A percentile compares a stretch with the other conserved stretches of the same genome.
These are phyloP conservation scores for Falco columbarius DNA, from an alignment of 2,797 vertebrate species.

Conservation along the genomic window DNA sequence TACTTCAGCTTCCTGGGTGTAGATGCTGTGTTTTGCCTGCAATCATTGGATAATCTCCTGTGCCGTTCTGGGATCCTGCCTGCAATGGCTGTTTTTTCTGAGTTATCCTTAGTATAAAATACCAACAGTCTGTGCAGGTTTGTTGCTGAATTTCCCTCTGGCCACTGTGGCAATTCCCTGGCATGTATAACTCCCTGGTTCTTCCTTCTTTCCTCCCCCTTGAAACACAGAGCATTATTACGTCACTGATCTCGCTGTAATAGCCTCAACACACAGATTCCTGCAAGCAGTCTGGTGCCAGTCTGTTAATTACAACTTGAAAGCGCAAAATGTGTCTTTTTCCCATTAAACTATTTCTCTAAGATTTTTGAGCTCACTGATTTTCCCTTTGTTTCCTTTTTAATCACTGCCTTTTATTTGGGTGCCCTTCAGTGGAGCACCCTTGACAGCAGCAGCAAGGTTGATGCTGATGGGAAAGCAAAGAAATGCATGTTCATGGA, in stretches of 20 bases:
- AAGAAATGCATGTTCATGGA: background rate
- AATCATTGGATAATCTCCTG: background rate
- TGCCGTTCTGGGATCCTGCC: background rate
- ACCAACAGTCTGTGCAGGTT: background rate
- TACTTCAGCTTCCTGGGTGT: background rate
- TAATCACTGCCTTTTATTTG: background rate
- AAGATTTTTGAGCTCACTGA: background rate
- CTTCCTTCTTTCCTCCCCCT: background rate
- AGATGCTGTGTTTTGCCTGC: background rate
- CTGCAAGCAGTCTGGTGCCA: background rate
- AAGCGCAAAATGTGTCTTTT: background rate
- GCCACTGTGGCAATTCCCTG: background rate
- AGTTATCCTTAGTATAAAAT: background rate
- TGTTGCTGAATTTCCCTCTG: background rate
- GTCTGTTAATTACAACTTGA: background rate
- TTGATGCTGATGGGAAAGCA: background rate
- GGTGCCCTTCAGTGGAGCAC: background rate
- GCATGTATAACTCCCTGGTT: rapidly evolving
- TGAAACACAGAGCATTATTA: background rate
- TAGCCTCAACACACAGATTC: background rate
- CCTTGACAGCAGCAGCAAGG: background rate
- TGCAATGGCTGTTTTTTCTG: background rate
- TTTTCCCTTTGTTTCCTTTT: background rate
- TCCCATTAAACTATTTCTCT: background rate
- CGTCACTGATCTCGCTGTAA: rapidly evolving